Evolutionary conservation across 1,140 invertebrate genomes (phyloP), one percentile per base, ranked within the genome.

Genomic region (Halesus radiatus): DNA sequence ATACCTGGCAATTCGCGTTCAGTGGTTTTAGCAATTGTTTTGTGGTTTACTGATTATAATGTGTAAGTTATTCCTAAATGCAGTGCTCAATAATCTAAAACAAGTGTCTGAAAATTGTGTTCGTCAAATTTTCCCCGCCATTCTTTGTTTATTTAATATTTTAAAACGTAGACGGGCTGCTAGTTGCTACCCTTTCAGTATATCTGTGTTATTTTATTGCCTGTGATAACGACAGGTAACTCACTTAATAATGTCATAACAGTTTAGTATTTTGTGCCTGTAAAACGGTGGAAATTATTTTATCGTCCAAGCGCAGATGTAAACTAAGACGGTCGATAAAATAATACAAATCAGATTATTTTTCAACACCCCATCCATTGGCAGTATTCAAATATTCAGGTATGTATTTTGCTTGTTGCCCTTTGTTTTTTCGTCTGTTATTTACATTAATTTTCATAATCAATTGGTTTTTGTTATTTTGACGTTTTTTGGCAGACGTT

Each of bases 111-210:
- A 20, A 20, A 20, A 22, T 23, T 60, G 18, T 60, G 23, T 60
- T 2, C 15, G 18, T 13, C 16, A 60, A 23, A 23, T 60, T 3
- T 60, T 60, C 18, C 23, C 23, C 23, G 18, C 56, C 56, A 60
- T 60, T 60, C 56, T 60, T 60, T 60, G 56, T 60, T 60, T 60
- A 60, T 60, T 60, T 60, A 22, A 60, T 18, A 23, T 22, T 60
- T 45, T 45, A 45, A 45, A 45, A 45, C 37, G 37, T 45, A 45
- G 37, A 45, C 37, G 37, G 37, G 56, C 18, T 23, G 18, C 18
- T 22, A 60, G 56, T 6, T 23, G 18, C 18, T 22, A 60, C 56
- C 56, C 56, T 60, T 60, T 60, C 56, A 23, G 8, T 45, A 45
- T 45, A 45, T 45, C 10, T 60, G 56, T 60, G 56, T 60, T 22